phyloP scores from a whole-genome alignment of 1,140 invertebrate genomes.

The Magallana gigas region DNA sequence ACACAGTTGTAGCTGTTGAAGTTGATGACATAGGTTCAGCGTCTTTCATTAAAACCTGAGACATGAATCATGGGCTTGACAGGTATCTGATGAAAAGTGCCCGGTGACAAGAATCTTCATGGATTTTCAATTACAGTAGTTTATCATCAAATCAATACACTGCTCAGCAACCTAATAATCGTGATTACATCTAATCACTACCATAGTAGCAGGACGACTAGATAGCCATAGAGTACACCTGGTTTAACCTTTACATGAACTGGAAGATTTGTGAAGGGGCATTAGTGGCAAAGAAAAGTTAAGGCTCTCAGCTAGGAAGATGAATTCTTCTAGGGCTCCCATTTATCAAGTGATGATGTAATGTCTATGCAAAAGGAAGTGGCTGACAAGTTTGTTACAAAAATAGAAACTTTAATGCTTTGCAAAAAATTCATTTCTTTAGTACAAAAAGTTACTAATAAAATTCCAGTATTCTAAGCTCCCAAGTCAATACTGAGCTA shows the following conservation, averaged over 20 bases:
- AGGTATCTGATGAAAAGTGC: conserved; percentile 30
- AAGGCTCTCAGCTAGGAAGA: neutral
- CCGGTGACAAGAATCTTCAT: conserved; percentile 3
- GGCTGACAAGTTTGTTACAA: neutral
- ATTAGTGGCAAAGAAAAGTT: neutral
- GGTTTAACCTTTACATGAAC: neutral
- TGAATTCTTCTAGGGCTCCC: neutral
- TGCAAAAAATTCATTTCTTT: neutral
- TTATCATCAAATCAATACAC: conserved; percentile 12
- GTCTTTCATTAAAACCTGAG: neutral
- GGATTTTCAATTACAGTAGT: conserved; percentile 30
- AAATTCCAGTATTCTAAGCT: too few species aligned
- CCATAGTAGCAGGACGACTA: neutral
- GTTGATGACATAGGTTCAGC: conserved; percentile 7
- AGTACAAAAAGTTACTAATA: neutral
- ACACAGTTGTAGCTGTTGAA: neutral
- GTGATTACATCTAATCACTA: neutral
- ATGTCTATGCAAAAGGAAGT: neutral
- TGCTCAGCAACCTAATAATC: conserved; percentile 27
- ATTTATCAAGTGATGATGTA: neutral
- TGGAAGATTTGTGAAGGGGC: neutral
- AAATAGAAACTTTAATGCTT: neutral
- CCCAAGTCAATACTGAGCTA: too few species aligned
- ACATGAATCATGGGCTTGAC: conserved; percentile 11
- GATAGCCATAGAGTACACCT: too few species aligned